phyloP scores from a whole-genome alignment of 1,140 invertebrate species.

The Aethina tumida region DNA sequence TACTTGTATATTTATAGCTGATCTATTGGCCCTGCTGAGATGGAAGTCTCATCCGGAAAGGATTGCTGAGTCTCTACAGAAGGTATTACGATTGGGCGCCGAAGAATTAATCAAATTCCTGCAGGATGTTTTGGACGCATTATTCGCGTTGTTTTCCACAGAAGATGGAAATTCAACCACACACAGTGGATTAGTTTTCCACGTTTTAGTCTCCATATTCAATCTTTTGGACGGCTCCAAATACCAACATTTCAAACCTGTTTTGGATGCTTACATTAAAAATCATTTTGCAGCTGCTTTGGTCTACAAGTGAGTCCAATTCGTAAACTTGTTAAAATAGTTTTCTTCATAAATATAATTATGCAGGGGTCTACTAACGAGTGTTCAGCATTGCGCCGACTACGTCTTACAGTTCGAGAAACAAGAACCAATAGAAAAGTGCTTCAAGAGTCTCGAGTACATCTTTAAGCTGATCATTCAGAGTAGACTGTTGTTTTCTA shows the following conservation, averaged over 20 bases:
- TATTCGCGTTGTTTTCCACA: conserved; percentile 90
- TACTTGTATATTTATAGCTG: conserved; percentile 50
- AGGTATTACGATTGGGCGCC: conserved; percentile 66
- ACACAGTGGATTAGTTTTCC: conserved; percentile 53
- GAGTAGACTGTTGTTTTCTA: conserved; percentile 77
- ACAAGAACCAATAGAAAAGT: conserved; percentile 81
- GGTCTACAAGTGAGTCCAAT: conserved; percentile 73
- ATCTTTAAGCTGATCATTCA: conserved; percentile 94
- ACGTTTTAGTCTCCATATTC: conserved; percentile 80
- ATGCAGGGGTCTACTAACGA: conserved; percentile 68
- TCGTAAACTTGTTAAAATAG: conserved; percentile 3
- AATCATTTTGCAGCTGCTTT: conserved; percentile 91
- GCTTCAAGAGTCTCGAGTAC: conserved; percentile 84
- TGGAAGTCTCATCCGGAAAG: conserved; percentile 82
- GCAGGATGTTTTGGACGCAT: conserved; percentile 87
- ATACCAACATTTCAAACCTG: conserved; percentile 91
- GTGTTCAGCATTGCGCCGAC: conserved; percentile 85
- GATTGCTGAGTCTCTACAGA: conserved; percentile 73
- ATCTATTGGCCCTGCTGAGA: conserved; percentile 78
- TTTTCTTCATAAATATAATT: not conserved
- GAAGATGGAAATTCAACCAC: conserved; percentile 76
- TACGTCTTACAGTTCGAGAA: conserved; percentile 74
- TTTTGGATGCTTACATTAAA: conserved; percentile 91
- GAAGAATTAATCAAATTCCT: conserved; percentile 96
- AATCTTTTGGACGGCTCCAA: conserved; percentile 84